Evolutionary conservation across 2,888 invertebrate genomes (phyloP).

Genomic region (Augochlorella aurata): DNA sequence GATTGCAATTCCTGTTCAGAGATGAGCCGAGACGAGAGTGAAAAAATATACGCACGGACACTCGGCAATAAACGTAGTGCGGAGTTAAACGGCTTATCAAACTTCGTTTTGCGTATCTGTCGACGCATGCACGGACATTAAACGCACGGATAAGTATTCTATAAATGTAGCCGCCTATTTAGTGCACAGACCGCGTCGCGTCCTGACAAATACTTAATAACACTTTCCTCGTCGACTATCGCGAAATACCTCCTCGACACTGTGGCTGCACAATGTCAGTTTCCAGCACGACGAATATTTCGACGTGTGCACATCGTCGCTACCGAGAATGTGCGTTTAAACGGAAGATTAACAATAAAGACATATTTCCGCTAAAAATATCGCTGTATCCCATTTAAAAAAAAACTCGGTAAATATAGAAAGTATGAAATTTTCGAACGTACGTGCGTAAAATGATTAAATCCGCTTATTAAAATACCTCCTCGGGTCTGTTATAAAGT

Average conservation of each 20-base stretch:
- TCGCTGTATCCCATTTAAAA: background rate
- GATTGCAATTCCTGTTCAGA: background rate
- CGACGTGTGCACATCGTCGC: no score
- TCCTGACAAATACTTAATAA: slow-evolving; percentile 25
- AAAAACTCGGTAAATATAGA: background rate
- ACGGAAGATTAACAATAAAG: background rate
- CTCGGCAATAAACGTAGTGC: slow-evolving; percentile 19
- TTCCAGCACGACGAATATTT: background rate
- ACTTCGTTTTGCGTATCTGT: slow-evolving; percentile 45
- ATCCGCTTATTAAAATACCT: slow-evolving; percentile 24
- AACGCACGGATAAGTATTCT: slow-evolving; percentile 46
- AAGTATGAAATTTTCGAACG: background rate
- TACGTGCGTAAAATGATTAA: background rate
- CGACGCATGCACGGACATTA: slow-evolving; percentile 32
- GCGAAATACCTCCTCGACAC: background rate
- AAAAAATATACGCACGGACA: background rate
- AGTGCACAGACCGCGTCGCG: slow-evolving; percentile 17
- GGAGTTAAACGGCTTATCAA: slow-evolving; percentile 48
- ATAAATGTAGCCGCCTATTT: slow-evolving; percentile 46
- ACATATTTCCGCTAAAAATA: background rate
- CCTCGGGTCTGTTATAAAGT: slow-evolving; percentile 28
- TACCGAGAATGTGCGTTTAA: background rate
- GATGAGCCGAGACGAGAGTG: background rate
- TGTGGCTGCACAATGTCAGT: background rate
- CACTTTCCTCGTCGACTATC: background rate